These are phyloP conservation scores for Rhipidura dahli DNA, from an alignment of 2,113 vertebrate species.

Conservation along the genomic window DNA sequence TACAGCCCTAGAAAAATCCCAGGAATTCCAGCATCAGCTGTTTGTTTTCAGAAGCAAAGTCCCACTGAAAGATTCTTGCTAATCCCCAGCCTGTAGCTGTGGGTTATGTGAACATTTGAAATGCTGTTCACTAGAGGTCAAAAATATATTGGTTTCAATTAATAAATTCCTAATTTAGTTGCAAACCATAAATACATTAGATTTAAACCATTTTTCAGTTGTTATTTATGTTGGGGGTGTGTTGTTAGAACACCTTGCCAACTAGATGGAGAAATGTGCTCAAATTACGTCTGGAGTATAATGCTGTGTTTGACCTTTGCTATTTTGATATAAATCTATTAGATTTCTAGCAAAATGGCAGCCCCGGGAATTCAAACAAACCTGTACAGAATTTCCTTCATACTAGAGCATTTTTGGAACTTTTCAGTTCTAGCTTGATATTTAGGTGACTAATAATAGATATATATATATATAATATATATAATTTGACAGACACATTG, in stretches of 20 bases:
- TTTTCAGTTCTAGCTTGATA: not conserved
- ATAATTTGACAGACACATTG: not conserved
- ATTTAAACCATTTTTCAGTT: not conserved
- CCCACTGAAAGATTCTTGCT: slow-evolving; percentile 71
- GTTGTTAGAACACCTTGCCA: not conserved
- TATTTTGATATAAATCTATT: not conserved
- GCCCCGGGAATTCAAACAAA: not conserved
- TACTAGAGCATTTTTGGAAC: not conserved
- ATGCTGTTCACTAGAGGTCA: slow-evolving; percentile 36
- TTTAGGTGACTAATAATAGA: not conserved
- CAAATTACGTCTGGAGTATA: not conserved
- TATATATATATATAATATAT: no score
- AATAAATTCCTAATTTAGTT: not conserved
- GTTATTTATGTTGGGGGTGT: not conserved
- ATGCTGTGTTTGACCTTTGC: not conserved
- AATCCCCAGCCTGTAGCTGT: slow-evolving; percentile 60
- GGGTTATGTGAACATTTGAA: slow-evolving; percentile 67
- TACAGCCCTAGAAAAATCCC: slow-evolving; percentile 64
- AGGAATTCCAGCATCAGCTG: slow-evolving; percentile 74
- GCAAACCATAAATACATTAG: not conserved
- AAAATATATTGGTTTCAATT: slow-evolving; percentile 22
- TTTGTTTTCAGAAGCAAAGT: slow-evolving; percentile 74
- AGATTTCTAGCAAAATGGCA: not conserved
- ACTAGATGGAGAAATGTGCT: not conserved
- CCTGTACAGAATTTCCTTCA: not conserved